Evolutionary conservation across 2,113 vertebrate genomes (phyloP), one percentile per base, ranked within the genome.

Genomic region (Ginglymostoma cirratum): DNA sequence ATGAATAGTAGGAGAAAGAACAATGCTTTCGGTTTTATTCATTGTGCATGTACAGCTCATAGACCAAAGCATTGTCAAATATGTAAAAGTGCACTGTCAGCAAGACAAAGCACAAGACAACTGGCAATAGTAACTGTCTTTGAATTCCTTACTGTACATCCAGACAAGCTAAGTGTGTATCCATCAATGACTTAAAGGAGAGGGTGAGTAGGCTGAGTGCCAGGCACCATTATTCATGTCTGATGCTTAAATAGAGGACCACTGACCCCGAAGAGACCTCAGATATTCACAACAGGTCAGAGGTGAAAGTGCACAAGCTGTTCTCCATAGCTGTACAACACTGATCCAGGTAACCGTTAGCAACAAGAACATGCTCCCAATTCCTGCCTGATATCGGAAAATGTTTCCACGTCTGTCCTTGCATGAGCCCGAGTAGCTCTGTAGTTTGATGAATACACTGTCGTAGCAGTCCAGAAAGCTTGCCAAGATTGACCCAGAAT

Each of bases 171-270:
- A 0, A 96, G 96, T 21, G 97, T 97, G 97, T 97, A 97, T 0
- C 96, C 97, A 97, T 96, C 96, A 97, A 72, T 96, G 96, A 97
- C 96, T 97, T 97, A 65, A 96, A 97, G 78, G 97, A 97, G 94
- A 96, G 95, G 96, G 96, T 97, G 97, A 97, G 97, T 97, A 96
- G 97, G 97, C 97, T 97, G 97, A 97, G 78, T 14, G 97, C 97
- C 97, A 97, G 97, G 97, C 96, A 97, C 97, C 97, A 97, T 97
- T 97, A 97, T 97, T 97, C 97, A 97, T 96, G 97, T 96, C 97
- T 97, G 97, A 97, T 97, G n/a, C 96, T 97, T 97, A 95, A 96
- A 97, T 97, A 97, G 97, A 97, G 97, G 96, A 96, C 97, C 97
- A 97, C 97, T 97, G 97, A 97, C 97, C 97, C 97, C 97, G 97